These are phyloP conservation scores for Lycorma delicatula DNA, from an alignment of 1,140 invertebrate species.

Conservation along the genomic window DNA sequence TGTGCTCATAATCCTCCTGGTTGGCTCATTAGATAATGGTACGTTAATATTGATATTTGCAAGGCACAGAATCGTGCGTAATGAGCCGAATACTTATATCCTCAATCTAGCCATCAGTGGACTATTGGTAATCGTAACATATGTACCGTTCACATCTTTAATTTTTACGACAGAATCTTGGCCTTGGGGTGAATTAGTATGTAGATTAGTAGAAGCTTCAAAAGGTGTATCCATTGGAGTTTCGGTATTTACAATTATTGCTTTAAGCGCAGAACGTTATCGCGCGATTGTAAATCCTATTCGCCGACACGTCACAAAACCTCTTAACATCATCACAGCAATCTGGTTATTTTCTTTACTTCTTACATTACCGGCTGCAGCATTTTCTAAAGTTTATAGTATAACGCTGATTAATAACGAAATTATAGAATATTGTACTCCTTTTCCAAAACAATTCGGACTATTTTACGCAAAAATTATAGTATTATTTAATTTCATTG, in stretches of 20 bases:
- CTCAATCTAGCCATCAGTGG: constrained; percentile 63
- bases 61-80: constrained; percentile 69
- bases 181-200: constrained; percentile 75
- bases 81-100: constrained; percentile 84
- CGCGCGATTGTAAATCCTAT: constrained; percentile 85
- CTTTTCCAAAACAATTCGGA: constrained; percentile 49
- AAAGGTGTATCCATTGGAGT: constrained; percentile 91
- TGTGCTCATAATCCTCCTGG: constrained; percentile 72
- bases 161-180: constrained; percentile 80
- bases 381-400: constrained; percentile 51
- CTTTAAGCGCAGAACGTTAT: constrained; percentile 81
- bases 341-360: constrained; percentile 78
- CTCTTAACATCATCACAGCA: constrained; percentile 47
- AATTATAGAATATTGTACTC: constrained; percentile 61
- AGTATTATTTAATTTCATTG: constrained; percentile 52
- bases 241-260: constrained; percentile 86
- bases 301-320: constrained; percentile 48
- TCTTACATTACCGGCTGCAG: constrained; percentile 69
- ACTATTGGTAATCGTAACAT: constrained; percentile 70
- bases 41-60: constrained; percentile 79
- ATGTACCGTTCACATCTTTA: constrained; percentile 79
- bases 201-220: constrained; percentile 80
- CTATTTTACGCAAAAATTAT: constrained; percentile 44
- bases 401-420: too few species aligned
- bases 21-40: constrained; percentile 83